Conservation (phyloP, 2,888 invertebrate species). For the Amblyjoppa fuscipennis region DNA sequence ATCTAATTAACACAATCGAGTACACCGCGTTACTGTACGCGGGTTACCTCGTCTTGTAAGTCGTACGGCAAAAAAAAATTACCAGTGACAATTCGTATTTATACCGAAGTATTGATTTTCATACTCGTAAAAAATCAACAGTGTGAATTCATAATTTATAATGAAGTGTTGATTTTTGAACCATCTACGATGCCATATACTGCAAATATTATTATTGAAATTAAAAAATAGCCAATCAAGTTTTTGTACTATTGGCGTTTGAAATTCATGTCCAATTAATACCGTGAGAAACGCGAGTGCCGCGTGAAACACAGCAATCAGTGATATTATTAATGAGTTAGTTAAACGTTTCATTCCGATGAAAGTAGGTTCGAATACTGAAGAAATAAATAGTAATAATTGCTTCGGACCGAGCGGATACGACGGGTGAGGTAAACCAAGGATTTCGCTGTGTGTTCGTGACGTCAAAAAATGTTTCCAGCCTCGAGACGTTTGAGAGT, state of each 20-base stretch:
- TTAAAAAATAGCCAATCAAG: neutral
- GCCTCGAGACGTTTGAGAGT: constrained; percentile 44
- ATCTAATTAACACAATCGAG: constrained; percentile 23
- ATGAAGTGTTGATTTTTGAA: neutral
- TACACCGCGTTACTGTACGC: constrained; percentile 32
- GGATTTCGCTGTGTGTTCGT: neutral
- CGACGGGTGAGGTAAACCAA: neutral
- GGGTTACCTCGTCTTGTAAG: constrained; percentile 52
- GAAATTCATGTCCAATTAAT: neutral
- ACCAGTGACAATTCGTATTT: too few species aligned
- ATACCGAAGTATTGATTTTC: neutral
- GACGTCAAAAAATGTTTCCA: constrained; percentile 34
- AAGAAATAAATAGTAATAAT: neutral
- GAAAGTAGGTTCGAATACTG: neutral
- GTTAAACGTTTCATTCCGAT: neutral
- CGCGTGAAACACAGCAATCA: neutral
- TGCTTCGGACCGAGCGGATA: neutral
- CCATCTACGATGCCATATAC: neutral
- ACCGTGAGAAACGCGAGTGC: neutral
- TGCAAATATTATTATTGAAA: neutral
- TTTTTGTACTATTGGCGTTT: neutral
- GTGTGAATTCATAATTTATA: neutral
- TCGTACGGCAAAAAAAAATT: neutral
- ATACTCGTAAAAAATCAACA: neutral
- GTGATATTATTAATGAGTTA: neutral